phyloP scores from a whole-genome alignment of 2,113 vertebrate species.

The Ceratotherium simum region DNA sequence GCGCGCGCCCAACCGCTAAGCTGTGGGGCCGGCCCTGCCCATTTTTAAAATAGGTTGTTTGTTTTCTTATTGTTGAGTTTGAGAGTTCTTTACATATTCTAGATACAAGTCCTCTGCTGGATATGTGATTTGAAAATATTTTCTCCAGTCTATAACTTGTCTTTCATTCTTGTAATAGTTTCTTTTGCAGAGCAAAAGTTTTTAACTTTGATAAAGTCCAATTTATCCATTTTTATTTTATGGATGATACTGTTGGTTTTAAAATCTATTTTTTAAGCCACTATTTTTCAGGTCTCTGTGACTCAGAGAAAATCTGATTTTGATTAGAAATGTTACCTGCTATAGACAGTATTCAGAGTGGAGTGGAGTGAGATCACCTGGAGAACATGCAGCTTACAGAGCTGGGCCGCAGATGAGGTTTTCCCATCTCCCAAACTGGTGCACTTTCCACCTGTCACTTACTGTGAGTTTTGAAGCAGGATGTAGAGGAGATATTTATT shows the following conservation, averaged over 20 bases:
- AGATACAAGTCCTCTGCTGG: too few species aligned
- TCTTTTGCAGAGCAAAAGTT: too few species aligned
- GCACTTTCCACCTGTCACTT: neutral
- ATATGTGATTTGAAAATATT: too few species aligned
- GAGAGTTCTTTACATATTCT: neutral
- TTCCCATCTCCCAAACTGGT: neutral
- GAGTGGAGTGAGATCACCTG: neutral
- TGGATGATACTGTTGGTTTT: neutral
- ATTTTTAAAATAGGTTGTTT: neutral
- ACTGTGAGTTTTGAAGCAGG: neutral
- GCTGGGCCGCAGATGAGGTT: rapidly evolving
- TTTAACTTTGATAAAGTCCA: too few species aligned
- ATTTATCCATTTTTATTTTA: neutral
- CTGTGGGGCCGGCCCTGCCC: too few species aligned
- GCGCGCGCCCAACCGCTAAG: too few species aligned
- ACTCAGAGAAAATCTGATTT: neutral
- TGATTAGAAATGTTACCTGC: neutral
- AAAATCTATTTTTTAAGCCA: neutral
- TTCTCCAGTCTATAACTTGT: too few species aligned
- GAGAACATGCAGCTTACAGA: neutral
- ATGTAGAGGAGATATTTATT: neutral
- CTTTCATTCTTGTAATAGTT: too few species aligned
- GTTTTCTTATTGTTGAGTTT: neutral
- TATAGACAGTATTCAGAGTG: neutral
- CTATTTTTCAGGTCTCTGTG: neutral